Evolutionary conservation across 2,888 invertebrate species (phyloP).

Genomic region (Thymelicus sylvestris): DNA sequence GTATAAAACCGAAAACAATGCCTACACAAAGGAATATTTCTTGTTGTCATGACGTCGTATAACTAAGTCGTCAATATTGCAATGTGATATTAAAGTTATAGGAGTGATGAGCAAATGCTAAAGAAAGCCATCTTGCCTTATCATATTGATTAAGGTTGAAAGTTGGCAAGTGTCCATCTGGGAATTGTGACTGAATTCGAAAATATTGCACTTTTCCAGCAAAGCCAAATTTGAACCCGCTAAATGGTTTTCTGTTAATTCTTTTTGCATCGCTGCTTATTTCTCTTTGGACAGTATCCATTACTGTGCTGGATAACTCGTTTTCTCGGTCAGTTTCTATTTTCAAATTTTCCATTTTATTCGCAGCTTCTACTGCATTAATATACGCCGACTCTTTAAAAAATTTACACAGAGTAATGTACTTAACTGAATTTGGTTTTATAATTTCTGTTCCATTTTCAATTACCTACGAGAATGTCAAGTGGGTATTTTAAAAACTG

Average conservation of each 20-base stretch:
- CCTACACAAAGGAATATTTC: too few species aligned
- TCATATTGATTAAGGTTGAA: conserved; percentile 40
- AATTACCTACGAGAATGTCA: conserved; percentile 10
- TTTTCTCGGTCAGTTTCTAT: conserved; percentile 26
- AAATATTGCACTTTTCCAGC: conserved; percentile 27
- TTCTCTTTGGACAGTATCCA: conserved; percentile 25
- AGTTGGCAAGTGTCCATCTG: conserved; percentile 42
- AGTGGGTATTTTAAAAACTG: conserved; percentile 5
- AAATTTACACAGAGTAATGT: background rate
- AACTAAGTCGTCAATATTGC: too few species aligned
- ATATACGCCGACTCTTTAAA: conserved; percentile 1
- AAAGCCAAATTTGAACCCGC: conserved; percentile 38
- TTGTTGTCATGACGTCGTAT: too few species aligned
- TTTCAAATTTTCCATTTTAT: conserved; percentile 19
- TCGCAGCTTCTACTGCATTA: conserved; percentile 12
- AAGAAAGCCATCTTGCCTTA: conserved; percentile 28
- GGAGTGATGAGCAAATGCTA: background rate
- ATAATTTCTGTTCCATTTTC: conserved; percentile 13
- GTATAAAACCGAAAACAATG: too few species aligned
- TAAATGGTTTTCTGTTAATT: conserved; percentile 33
- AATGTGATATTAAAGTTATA: background rate
- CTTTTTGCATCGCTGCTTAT: conserved; percentile 27
- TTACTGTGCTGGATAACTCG: conserved; percentile 24
- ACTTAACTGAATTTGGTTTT: conserved; percentile 10
- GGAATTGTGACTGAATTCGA: conserved; percentile 17